Percentiles rank a stretch among this genome's conserved stretches.
phyloP scores from a whole-genome alignment of 2,888 invertebrate species.

The Coenonympha glycerion region DNA sequence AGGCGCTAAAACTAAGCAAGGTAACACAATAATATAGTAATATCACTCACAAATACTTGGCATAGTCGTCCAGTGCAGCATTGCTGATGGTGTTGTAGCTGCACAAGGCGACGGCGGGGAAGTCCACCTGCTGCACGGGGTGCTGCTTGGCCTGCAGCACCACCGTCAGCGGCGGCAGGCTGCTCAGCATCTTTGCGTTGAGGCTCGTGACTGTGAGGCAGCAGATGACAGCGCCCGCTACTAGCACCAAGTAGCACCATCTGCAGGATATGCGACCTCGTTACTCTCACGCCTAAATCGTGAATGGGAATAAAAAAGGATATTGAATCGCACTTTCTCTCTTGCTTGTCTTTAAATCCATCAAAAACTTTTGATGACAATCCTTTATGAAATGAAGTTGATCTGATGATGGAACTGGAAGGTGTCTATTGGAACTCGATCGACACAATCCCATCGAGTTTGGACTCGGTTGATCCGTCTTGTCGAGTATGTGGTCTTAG shows the following conservation, averaged over 20 bases:
- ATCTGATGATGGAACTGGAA: too few relatives aligned
- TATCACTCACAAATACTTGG: conserved; percentile 51
- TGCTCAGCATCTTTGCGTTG: conserved; percentile 8
- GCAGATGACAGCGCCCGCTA: conserved; percentile 11
- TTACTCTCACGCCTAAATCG: too few relatives aligned
- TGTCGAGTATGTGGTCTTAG: too few relatives aligned
- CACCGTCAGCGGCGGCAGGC: conserved; percentile 34
- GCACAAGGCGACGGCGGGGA: conserved; percentile 78
- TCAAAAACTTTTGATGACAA: too few relatives aligned
- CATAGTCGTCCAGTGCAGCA: conserved; percentile 39
- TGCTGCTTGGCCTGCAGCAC: conserved; percentile 44
- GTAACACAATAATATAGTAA: too few relatives aligned
- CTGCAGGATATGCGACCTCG: neutral
- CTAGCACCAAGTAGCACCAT: conserved; percentile 18
- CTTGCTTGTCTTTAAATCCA: too few relatives aligned
- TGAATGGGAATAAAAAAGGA: too few relatives aligned
- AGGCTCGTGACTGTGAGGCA: conserved; percentile 15
- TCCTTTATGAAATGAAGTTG: too few relatives aligned
- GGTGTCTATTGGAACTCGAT: too few relatives aligned
- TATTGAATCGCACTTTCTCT: too few relatives aligned
- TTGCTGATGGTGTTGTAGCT: conserved; percentile 69
- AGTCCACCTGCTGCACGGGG: conserved; percentile 64
- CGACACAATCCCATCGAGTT: too few relatives aligned
- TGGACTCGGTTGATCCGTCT: too few relatives aligned
- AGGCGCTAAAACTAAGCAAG: neutral